Percentiles rank a stretch among this genome's conserved stretches.
Conservation (phyloP, 2,888 invertebrate species). For the Xanthia togata region DNA sequence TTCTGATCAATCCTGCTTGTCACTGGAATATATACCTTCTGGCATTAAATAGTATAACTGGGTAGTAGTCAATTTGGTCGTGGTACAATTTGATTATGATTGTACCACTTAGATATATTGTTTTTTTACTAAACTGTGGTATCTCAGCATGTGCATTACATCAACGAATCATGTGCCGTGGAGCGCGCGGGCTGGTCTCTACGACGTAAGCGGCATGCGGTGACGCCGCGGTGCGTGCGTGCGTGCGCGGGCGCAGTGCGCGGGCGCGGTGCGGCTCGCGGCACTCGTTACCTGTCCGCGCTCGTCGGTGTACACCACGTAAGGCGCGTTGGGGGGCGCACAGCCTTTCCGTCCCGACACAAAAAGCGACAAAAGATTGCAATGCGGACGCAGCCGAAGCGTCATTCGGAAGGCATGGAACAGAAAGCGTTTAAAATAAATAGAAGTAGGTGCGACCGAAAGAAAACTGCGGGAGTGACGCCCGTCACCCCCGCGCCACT, state of each 20-base stretch:
- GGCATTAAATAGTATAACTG: slow-evolving; percentile 12
- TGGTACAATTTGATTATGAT: slow-evolving; percentile 14
- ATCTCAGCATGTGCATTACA: slow-evolving; percentile 21
- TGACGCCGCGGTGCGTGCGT: slow-evolving; percentile 25
- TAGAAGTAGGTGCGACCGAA: slow-evolving; percentile 86
- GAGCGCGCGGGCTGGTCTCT: slow-evolving; percentile 39
- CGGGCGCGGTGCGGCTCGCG: slow-evolving; percentile 51
- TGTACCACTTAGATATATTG: slow-evolving; percentile 10
- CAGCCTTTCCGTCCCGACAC: slow-evolving; percentile 89
- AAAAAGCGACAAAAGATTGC: slow-evolving; percentile 89
- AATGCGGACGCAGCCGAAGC: slow-evolving; percentile 89
- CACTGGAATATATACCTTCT: slow-evolving; percentile 27
- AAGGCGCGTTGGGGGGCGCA: slow-evolving; percentile 97
- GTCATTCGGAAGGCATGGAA: slow-evolving; percentile 91
- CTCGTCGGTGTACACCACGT: slow-evolving; percentile 98
- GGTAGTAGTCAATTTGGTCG: slow-evolving; percentile 6
- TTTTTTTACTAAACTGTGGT: slow-evolving; percentile 24
- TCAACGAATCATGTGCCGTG: slow-evolving; percentile 41
- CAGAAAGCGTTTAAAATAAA: slow-evolving; percentile 90
- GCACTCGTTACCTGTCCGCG: slow-evolving; percentile 97
- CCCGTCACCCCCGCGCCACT: slow-evolving; percentile 82
- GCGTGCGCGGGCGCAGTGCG: slow-evolving; percentile 16
- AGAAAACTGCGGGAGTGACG: slow-evolving; percentile 81
- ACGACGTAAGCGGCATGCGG: slow-evolving; percentile 54
- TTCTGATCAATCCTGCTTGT: slow-evolving; percentile 35